phyloP scores from a whole-genome alignment of 1,140 invertebrate genomes.

The Drosophila equinoxialis region DNA sequence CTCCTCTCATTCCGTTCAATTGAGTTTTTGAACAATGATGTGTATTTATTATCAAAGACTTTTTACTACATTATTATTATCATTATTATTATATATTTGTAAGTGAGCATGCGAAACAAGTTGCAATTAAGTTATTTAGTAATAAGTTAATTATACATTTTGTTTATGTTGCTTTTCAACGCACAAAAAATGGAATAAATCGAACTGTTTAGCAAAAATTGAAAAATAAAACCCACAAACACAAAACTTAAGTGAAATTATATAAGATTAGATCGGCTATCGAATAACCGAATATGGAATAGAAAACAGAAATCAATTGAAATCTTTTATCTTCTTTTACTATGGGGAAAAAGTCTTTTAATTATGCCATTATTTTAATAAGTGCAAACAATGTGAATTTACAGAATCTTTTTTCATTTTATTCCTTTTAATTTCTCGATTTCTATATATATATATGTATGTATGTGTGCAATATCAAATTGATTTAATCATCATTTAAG shows the following conservation, averaged over 20 bases:
- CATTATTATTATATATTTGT: slow-evolving; percentile 47
- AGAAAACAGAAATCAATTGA: neutral
- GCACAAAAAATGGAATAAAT: slow-evolving; percentile 71
- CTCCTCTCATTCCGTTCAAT: slow-evolving; percentile 66
- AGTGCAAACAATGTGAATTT: too few relatives aligned
- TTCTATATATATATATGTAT: too few relatives aligned
- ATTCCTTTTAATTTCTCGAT: too few relatives aligned
- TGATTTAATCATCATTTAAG: too few relatives aligned
- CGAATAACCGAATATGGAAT: neutral
- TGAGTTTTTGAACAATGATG: slow-evolving; percentile 51
- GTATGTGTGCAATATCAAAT: too few relatives aligned
- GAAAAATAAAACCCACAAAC: too few relatives aligned
- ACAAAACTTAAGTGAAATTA: slow-evolving; percentile 22
- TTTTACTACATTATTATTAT: slow-evolving; percentile 63
- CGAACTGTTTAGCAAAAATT: slow-evolving; percentile 34
- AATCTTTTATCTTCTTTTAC: too few relatives aligned
- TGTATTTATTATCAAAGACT: slow-evolving; percentile 70
- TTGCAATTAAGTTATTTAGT: slow-evolving; percentile 74
- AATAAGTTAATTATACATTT: slow-evolving; percentile 61
- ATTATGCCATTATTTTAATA: too few relatives aligned
- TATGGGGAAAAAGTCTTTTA: too few relatives aligned
- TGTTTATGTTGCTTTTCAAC: slow-evolving; percentile 59
- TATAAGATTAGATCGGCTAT: neutral
- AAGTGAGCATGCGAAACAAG: slow-evolving; percentile 55
- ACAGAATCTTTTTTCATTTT: too few relatives aligned